Conservation (phyloP, 2,113 vertebrate species). For the Anhinga anhinga region DNA sequence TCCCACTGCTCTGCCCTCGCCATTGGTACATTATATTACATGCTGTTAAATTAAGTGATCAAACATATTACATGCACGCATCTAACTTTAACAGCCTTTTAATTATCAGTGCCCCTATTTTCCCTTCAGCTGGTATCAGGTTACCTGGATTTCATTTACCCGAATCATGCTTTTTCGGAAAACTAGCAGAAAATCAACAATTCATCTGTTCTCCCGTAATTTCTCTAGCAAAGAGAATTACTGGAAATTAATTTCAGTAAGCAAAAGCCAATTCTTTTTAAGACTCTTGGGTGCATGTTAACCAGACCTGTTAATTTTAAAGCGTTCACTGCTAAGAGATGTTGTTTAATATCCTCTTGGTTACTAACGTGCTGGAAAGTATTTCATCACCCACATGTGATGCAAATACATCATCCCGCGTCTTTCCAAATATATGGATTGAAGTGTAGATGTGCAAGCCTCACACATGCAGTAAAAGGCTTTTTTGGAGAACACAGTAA, state of each 20-base stretch:
- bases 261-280: background rate
- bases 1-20: background rate
- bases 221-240: background rate
- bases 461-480: constrained; percentile 23
- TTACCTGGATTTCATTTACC: background rate
- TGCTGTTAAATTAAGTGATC: background rate
- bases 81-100: background rate
- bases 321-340: constrained; percentile 20
- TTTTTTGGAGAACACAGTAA: constrained; percentile 43
- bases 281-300: background rate
- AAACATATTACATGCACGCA: background rate
- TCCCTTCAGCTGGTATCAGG: background rate
- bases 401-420: constrained; percentile 52
- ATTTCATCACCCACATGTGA: constrained; percentile 63
- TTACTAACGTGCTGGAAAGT: constrained; percentile 57
- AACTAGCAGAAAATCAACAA: background rate
- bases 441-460: constrained; percentile 46
- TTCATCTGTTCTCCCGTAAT: background rate
- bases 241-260: constrained; percentile 7
- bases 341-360: constrained; percentile 58
- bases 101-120: background rate
- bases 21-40: fast-evolving
- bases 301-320: constrained; percentile 23
- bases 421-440: constrained; percentile 43
- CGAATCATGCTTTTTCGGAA: background rate